Evolutionary conservation across 2,797 vertebrate species (phyloP).

Genomic region (Mormyrops attenuatus): DNA sequence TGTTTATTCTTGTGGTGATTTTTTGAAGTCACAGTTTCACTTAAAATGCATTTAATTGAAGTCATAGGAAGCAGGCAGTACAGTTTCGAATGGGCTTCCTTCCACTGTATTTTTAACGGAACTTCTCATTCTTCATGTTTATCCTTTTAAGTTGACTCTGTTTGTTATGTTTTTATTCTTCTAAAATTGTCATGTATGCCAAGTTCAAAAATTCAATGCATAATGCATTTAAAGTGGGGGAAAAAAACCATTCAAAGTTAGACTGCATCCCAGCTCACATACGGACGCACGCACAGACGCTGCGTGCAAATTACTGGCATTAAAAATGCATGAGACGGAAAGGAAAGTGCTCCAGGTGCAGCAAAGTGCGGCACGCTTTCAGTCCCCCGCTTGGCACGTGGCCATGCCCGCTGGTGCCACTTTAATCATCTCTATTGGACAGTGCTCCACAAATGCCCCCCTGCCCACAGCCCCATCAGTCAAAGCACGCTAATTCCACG

Average conservation of each 20-base stretch:
- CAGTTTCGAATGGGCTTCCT: neutral
- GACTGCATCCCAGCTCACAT: neutral
- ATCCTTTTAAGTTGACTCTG: neutral
- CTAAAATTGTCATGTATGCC: neutral
- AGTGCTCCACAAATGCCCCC: constrained; percentile 24
- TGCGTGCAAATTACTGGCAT: constrained; percentile 61
- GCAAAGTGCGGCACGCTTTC: constrained; percentile 57
- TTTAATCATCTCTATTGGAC: constrained; percentile 48
- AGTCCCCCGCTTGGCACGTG: constrained; percentile 39
- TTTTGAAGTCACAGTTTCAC: neutral
- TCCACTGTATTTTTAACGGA: neutral
- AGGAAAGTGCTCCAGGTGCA: constrained; percentile 59
- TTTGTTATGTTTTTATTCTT: neutral
- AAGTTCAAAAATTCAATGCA: neutral
- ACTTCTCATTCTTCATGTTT: neutral
- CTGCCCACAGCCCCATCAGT: constrained; percentile 37
- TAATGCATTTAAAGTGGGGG: neutral
- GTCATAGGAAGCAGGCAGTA: neutral
- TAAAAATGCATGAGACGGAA: constrained; percentile 68
- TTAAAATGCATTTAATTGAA: neutral
- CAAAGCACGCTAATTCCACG: constrained; percentile 4
- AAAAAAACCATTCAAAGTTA: neutral
- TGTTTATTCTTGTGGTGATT: neutral
- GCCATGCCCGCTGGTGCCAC: constrained; percentile 38
- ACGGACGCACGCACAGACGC: constrained; percentile 29